Evolutionary conservation across 1,140 invertebrate species (phyloP).

Genomic region (Aculops lycopersici): DNA sequence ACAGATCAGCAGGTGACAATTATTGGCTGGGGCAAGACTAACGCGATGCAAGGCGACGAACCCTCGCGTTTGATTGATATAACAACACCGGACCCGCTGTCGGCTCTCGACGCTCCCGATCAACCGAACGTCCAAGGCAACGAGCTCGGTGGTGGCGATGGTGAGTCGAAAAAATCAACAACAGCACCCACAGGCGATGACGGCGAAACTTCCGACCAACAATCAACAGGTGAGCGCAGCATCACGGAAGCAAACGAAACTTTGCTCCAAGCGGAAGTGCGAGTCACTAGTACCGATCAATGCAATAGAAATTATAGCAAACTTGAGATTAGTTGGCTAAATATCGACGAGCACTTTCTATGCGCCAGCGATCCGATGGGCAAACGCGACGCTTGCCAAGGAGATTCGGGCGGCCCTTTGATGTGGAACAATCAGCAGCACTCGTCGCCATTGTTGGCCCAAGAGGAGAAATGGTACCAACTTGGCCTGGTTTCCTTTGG

Average conservation of each 20-base stretch:
- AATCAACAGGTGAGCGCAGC: background rate
- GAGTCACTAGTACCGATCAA: background rate
- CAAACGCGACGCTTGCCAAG: conserved; percentile 9
- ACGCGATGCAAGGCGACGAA: conserved; percentile 11
- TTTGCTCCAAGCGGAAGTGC: background rate
- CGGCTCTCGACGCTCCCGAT: conserved; percentile 11
- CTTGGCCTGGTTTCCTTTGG: conserved; percentile 30
- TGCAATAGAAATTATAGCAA: background rate
- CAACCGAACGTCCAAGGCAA: conserved; percentile 8
- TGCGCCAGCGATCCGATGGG: conserved; percentile 5
- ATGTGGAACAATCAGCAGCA: conserved; percentile 7
- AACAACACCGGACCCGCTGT: conserved; percentile 10
- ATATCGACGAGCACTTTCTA: background rate
- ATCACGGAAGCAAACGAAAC: background rate
- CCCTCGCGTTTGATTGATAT: conserved; percentile 12
- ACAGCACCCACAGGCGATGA: conserved; percentile 1
- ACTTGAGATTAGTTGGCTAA: background rate
- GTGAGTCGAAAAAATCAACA: background rate
- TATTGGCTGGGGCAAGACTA: conserved; percentile 13
- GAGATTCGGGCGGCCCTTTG: conserved; percentile 14
- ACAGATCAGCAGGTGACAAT: conserved; percentile 10
- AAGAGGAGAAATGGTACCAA: conserved; percentile 16
- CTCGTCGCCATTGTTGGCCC: background rate
- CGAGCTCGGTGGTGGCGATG: conserved; percentile 9
- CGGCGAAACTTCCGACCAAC: conserved; percentile 1